Evolutionary conservation across 2,888 invertebrate species (phyloP), one percentile per base, ranked within the genome.

Genomic region (Empis livida): DNA sequence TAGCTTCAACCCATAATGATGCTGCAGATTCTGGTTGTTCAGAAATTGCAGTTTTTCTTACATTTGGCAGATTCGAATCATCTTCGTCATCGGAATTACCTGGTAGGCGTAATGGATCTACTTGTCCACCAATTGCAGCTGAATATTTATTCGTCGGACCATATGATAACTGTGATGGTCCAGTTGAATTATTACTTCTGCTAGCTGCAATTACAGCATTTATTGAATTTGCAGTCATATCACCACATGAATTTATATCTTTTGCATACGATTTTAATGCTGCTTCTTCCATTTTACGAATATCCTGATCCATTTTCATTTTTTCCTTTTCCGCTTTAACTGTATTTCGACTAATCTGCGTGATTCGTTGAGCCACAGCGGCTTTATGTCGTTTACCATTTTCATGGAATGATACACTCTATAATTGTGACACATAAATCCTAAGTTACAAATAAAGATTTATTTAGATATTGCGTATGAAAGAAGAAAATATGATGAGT

Each of bases 331-430:
- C 82, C 45, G 88, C 82, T 58, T 86, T 84, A 5, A 82, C 76
- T 63, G 89, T 90, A 59, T 82, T 85, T 61, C 87, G 89, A 51
- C 82, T 82, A 52, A 94, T 89, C 55, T 84, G 82, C 53, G 84
- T 82, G 53, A 96, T 79, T 51, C 84, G 81, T 61, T 87, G 87
- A 49, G 84, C 81, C 27, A 95, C 92, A 79, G 85, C 92, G 64
- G 89, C 85, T 64, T 94, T 87, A 68, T 96, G 95, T 30, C 86
- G 75, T 62, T 88, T 87, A 8, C 95, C 95, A 71, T 83, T 84
- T 70, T 95, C 95, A 65, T 96, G 95, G 62, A 93, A 94, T 53
- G 92, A 86, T 59, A 93, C 78, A 61, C 94, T 95, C 90, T 91
- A 67, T n/a, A n/a, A n/a, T n/a, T n/a, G n/a, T n/a, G n/a, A n/a